A percentile compares a stretch with the other conserved stretches of the same genome.
These are phyloP conservation scores for Enteromius paludinosus DNA, from an alignment of 2,797 vertebrate species.

Conservation along the genomic window DNA sequence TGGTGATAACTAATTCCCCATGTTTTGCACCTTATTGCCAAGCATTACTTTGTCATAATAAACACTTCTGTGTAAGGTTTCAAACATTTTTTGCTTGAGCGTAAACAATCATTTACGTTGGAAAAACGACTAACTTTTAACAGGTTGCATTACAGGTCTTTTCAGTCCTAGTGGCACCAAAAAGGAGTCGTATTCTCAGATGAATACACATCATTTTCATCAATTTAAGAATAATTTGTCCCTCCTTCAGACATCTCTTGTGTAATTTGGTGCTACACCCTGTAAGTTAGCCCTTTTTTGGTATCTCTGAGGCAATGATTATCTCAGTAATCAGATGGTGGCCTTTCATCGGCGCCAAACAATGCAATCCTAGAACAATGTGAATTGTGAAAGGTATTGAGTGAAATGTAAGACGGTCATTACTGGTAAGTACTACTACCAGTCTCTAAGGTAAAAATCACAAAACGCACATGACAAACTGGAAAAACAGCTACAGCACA, in stretches of 20 bases:
- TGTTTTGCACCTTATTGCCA: not conserved
- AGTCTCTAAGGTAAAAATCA: constrained; percentile 5
- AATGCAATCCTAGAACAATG: constrained; percentile 70
- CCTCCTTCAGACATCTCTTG: constrained; percentile 26
- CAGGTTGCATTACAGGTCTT: not conserved
- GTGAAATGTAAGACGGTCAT: constrained; percentile 5
- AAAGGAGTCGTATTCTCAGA: constrained; percentile 45
- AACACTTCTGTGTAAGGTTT: not conserved
- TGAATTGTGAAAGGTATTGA: constrained; percentile 39
- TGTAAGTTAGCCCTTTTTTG: constrained; percentile 39
- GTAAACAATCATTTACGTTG: not conserved
- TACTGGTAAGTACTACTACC: not conserved
- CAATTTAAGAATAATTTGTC: constrained; percentile 61
- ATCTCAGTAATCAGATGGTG: constrained; percentile 62
- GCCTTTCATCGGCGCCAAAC: constrained; percentile 62
- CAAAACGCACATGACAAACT: constrained; percentile 48
- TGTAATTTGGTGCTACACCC: constrained; percentile 40
- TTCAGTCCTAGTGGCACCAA: constrained; percentile 6
- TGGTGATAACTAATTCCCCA: not conserved
- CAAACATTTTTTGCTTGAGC: not conserved
- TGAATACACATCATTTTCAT: constrained; percentile 58
- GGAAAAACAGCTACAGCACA: constrained; percentile 28
- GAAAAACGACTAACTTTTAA: not conserved
- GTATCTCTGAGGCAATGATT: constrained; percentile 42
- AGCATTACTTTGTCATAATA: not conserved